phyloP scores from a whole-genome alignment of 1,140 invertebrate species.

The Popillia japonica region DNA sequence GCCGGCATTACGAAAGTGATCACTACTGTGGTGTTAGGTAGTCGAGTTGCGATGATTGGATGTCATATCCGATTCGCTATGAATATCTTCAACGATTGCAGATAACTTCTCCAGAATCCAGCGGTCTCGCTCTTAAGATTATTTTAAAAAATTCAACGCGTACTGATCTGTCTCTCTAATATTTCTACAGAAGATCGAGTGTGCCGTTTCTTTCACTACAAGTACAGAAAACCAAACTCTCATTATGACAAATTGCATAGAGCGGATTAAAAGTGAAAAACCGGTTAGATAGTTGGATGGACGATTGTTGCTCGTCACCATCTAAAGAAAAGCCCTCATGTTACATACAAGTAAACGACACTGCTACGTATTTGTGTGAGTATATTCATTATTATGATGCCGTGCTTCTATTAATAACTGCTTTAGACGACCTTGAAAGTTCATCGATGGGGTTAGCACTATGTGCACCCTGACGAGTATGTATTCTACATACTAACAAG shows the following conservation, averaged over 20 bases:
- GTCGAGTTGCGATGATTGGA: background rate
- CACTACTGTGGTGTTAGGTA: background rate
- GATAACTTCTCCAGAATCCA: background rate
- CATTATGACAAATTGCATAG: slow-evolving; percentile 42
- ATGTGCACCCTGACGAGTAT: slow-evolving; percentile 39
- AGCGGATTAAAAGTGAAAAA: slow-evolving; percentile 48
- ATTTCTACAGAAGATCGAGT: background rate
- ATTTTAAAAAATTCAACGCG: background rate
- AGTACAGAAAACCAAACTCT: background rate
- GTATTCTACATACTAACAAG: slow-evolving; percentile 17
- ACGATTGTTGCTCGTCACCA: slow-evolving; percentile 44
- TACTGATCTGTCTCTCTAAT: background rate
- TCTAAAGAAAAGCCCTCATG: slow-evolving; percentile 11
- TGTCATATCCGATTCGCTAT: background rate
- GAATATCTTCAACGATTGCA: background rate
- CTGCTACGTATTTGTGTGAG: background rate
- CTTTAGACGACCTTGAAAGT: slow-evolving; percentile 51
- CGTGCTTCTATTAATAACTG: slow-evolving; percentile 49
- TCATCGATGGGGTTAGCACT: slow-evolving; percentile 50
- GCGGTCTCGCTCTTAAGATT: background rate
- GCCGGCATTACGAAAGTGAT: background rate
- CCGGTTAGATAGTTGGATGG: slow-evolving; percentile 43
- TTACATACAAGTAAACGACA: background rate
- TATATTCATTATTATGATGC: slow-evolving; percentile 21
- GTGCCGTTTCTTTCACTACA: background rate